Conservation (phyloP, 1,140 invertebrate species). For the Drosophila melanica region DNA sequence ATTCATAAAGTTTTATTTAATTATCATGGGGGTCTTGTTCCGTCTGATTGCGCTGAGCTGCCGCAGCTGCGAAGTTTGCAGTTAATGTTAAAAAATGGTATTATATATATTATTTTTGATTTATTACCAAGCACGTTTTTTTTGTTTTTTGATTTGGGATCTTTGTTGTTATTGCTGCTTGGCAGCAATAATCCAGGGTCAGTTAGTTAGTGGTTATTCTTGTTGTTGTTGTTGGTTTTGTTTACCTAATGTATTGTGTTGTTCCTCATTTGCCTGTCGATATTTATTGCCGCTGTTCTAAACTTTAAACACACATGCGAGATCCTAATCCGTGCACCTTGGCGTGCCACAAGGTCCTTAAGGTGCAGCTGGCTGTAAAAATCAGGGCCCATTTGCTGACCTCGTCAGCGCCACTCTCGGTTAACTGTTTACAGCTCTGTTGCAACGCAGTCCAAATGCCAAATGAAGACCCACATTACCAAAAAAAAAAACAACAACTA, state of each 20-base stretch:
- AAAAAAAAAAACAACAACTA: background rate
- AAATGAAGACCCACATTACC: slow-evolving; percentile 56
- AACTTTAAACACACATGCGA: slow-evolving; percentile 33
- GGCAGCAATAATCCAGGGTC: slow-evolving; percentile 23
- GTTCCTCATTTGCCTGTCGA: slow-evolving; percentile 26
- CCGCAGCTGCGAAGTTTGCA: slow-evolving; percentile 23
- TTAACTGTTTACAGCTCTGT: slow-evolving; percentile 16
- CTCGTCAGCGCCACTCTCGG: slow-evolving; percentile 41
- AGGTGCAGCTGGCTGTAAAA: slow-evolving; percentile 16
- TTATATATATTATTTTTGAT: slow-evolving; percentile 26
- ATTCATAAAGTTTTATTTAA: slow-evolving; percentile 38
- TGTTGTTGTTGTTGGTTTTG: slow-evolving; percentile 1
- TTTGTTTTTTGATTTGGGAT: slow-evolving; percentile 1
- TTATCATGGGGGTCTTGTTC: slow-evolving; percentile 37
- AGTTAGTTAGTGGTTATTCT: slow-evolving; percentile 11
- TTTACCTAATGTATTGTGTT: slow-evolving; percentile 7
- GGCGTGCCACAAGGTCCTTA: slow-evolving; percentile 41
- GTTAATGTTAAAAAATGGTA: slow-evolving; percentile 26
- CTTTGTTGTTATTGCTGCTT: slow-evolving; percentile 11
- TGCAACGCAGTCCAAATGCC: slow-evolving; percentile 22
- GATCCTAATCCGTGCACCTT: slow-evolving; percentile 32
- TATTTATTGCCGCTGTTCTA: slow-evolving; percentile 8
- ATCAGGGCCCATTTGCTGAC: slow-evolving; percentile 56
- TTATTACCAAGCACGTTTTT: slow-evolving; percentile 49
- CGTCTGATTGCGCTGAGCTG: slow-evolving; percentile 37